These are phyloP conservation scores for Sorex maritimensis DNA, from an alignment of 2,797 vertebrate genomes.

Conservation along the genomic window DNA sequence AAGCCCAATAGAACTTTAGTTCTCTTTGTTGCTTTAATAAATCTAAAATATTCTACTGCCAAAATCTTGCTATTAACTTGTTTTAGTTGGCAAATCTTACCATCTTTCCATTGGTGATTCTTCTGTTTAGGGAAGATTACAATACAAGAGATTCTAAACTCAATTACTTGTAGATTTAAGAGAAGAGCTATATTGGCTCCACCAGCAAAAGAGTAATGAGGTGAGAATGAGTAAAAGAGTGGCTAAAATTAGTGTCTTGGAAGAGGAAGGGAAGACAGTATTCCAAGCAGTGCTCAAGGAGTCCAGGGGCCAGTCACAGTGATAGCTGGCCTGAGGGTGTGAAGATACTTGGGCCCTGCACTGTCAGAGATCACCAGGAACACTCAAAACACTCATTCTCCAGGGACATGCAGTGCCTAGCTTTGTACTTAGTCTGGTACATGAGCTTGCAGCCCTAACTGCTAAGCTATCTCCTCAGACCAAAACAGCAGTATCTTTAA, in stretches of 20 bases:
- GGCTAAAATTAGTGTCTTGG: neutral
- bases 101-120: neutral
- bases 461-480: too few species aligned
- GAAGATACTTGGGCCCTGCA: too few species aligned
- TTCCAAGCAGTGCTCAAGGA: too few species aligned
- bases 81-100: neutral
- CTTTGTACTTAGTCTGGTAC: too few species aligned
- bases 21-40: neutral
- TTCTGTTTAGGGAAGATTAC: neutral
- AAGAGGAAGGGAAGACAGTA: too few species aligned
- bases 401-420: too few species aligned
- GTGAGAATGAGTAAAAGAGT: neutral
- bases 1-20: neutral
- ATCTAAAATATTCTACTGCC: conserved; percentile 17
- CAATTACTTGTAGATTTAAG: neutral
- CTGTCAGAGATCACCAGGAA: too few species aligned
- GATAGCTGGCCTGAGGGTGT: too few species aligned
- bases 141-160: conserved; percentile 5
- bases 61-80: neutral
- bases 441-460: too few species aligned
- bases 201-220: neutral
- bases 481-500: conserved; percentile 22
- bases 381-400: too few species aligned
- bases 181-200: neutral
- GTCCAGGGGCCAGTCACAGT: too few species aligned